phyloP scores from a whole-genome alignment of 2,888 invertebrate species.

The Chloroclysta siterata region DNA sequence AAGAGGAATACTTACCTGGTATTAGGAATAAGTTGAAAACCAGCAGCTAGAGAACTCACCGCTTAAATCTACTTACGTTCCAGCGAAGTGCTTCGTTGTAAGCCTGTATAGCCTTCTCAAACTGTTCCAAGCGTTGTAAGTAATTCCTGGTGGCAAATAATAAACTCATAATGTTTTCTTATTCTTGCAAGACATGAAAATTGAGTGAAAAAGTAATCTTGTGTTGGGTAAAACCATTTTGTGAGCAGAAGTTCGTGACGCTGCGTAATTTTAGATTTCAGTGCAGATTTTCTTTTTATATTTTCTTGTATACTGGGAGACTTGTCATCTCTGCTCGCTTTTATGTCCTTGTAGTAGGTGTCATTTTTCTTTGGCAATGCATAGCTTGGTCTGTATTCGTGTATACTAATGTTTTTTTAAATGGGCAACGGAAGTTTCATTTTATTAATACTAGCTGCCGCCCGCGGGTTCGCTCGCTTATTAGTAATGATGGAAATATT shows the following conservation, averaged over 20 bases:
- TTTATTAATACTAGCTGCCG: too few species aligned
- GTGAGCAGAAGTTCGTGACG: slow-evolving; percentile 28
- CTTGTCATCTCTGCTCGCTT: background rate
- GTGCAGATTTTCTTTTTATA: slow-evolving; percentile 12
- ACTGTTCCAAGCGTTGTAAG: slow-evolving; percentile 74
- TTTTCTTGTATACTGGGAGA: background rate
- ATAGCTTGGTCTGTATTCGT: too few species aligned
- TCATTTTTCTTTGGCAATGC: too few species aligned
- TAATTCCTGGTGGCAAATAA: slow-evolving; percentile 67
- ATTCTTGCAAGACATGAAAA: slow-evolving; percentile 32
- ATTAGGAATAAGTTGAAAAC: slow-evolving; percentile 1
- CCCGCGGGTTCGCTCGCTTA: too few species aligned
- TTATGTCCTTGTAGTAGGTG: too few species aligned
- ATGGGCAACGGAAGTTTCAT: too few species aligned
- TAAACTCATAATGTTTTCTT: slow-evolving; percentile 31
- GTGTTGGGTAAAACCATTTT: slow-evolving; percentile 36
- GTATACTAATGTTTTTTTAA: too few species aligned
- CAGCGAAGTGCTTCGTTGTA: slow-evolving; percentile 77
- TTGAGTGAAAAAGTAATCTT: slow-evolving; percentile 40
- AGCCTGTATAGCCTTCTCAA: slow-evolving; percentile 75
- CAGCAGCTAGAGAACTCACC: background rate
- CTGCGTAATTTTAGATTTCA: slow-evolving; percentile 18
- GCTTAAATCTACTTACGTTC: slow-evolving; percentile 67
- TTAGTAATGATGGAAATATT: too few species aligned
- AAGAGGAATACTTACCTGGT: too few species aligned